Evolutionary conservation across 2,113 vertebrate species (phyloP).

Genomic region (Mustela lutreola): DNA sequence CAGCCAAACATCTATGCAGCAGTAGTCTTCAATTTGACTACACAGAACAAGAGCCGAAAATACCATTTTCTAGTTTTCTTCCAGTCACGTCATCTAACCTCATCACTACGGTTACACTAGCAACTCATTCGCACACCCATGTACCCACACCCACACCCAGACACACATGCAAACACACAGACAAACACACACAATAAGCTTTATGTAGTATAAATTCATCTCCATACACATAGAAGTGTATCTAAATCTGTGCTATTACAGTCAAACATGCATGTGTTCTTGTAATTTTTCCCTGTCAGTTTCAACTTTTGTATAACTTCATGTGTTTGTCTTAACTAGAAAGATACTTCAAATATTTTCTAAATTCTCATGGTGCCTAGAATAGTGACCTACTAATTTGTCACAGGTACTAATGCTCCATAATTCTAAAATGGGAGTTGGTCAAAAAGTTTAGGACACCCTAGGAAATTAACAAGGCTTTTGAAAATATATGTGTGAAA

Average conservation of each 20-base stretch:
- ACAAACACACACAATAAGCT: neutral
- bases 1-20: neutral
- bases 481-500: neutral
- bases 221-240: neutral
- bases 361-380: neutral
- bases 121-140: neutral
- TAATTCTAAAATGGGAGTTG: neutral
- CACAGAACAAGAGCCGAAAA: neutral
- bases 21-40: constrained; percentile 38
- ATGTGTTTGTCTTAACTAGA: neutral
- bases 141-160: neutral
- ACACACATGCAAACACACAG: neutral
- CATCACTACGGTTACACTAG: neutral
- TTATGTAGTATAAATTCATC: neutral
- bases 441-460: neutral
- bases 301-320: neutral
- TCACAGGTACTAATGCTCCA: neutral
- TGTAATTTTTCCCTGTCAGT: neutral
- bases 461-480: neutral
- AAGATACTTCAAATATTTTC: neutral
- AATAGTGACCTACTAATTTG: neutral
- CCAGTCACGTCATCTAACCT: neutral
- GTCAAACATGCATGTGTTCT: neutral
- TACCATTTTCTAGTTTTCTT: neutral
- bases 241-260: neutral